Conservation (phyloP, 2,113 vertebrate genomes). For the Ageneiosus marmoratus region DNA sequence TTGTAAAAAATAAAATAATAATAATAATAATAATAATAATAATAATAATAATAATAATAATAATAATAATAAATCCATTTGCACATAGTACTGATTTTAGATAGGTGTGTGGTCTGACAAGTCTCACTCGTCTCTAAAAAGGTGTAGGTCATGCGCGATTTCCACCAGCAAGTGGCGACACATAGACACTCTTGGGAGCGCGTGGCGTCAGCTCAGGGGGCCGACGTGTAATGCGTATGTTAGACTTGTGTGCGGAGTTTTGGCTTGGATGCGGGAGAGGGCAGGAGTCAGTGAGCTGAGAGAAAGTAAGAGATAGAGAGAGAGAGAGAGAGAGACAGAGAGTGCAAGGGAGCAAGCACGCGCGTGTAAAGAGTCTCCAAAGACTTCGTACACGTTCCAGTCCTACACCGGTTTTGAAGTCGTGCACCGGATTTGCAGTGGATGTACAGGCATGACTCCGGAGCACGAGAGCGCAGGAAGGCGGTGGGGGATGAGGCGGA, state of each 20-base stretch:
- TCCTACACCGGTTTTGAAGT: background rate
- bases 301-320: slow-evolving; percentile 22
- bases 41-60: no score
- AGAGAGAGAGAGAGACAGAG: background rate
- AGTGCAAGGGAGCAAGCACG: background rate
- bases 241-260: slow-evolving; percentile 46
- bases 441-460: slow-evolving; percentile 36
- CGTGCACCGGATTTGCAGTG: slow-evolving; percentile 9
- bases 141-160: background rate
- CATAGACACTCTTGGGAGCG: slow-evolving; percentile 47
- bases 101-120: no score
- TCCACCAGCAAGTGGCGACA: slow-evolving; percentile 67
- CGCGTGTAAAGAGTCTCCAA: slow-evolving; percentile 1
- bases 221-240: slow-evolving; percentile 27
- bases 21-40: no score
- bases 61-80: no score
- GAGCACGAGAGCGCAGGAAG: background rate
- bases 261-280: slow-evolving; percentile 9
- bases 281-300: slow-evolving; percentile 5
- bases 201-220: slow-evolving; percentile 53
- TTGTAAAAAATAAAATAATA: no score
- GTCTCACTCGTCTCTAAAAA: no score
- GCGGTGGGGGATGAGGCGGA: background rate
- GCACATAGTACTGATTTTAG: no score
- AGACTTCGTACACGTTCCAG: slow-evolving; percentile 1